Evolutionary conservation across 2,888 invertebrate genomes (phyloP).

Genomic region (Oscheius sp.): DNA sequence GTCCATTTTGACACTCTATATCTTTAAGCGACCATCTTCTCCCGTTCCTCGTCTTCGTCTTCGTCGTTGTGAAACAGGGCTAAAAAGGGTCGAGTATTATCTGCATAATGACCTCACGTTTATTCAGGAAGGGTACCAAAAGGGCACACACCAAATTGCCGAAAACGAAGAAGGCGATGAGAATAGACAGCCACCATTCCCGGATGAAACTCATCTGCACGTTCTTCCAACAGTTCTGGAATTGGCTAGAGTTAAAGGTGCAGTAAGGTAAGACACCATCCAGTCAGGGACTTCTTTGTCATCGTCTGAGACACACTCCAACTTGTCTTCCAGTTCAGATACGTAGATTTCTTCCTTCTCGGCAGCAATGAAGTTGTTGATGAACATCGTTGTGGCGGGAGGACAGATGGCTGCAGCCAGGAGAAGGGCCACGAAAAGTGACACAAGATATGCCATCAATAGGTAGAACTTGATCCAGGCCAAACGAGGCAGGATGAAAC

Average conservation of each 20-base stretch:
- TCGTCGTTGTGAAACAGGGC: too few relatives aligned
- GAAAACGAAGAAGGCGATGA: slow-evolving; percentile 43
- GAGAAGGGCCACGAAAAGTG: slow-evolving; percentile 44
- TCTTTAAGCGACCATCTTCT: not conserved
- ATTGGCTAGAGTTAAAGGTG: slow-evolving; percentile 7
- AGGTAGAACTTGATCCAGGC: slow-evolving; percentile 50
- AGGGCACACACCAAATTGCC: slow-evolving; percentile 50
- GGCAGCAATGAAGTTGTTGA: slow-evolving; percentile 55
- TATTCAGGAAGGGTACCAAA: slow-evolving; percentile 55
- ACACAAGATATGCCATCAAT: slow-evolving; percentile 43
- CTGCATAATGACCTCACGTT: slow-evolving; percentile 35
- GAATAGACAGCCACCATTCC: slow-evolving; percentile 51
- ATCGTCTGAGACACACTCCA: slow-evolving; percentile 54
- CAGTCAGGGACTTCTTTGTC: slow-evolving; percentile 53
- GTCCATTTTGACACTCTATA: too few relatives aligned
- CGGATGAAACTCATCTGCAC: slow-evolving; percentile 50
- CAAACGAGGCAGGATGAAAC: slow-evolving; percentile 50
- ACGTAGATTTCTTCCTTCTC: slow-evolving; percentile 57
- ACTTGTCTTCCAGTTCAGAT: slow-evolving; percentile 46
- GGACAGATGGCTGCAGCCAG: slow-evolving; percentile 53
- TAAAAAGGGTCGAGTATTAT: not conserved
- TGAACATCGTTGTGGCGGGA: slow-evolving; percentile 51
- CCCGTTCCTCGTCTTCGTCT: too few relatives aligned
- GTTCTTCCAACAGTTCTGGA: slow-evolving; percentile 49
- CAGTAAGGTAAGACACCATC: slow-evolving; percentile 30